Percentiles rank a stretch among this genome's conserved stretches.
phyloP scores from a whole-genome alignment of 2,888 invertebrate species.

The Poecilus cupreus region DNA sequence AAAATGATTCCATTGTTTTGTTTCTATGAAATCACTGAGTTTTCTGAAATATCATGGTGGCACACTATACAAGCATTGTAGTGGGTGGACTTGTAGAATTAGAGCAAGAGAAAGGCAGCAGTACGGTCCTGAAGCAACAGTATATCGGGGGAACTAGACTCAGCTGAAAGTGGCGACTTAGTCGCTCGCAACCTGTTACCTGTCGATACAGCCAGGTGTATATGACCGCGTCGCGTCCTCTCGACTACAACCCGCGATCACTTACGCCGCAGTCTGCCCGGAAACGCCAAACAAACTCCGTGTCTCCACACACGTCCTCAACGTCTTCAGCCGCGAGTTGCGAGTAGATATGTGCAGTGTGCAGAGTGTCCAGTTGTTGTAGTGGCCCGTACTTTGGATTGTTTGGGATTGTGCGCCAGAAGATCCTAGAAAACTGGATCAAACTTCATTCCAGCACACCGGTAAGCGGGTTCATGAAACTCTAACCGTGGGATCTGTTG shows the following conservation, averaged over 20 bases:
- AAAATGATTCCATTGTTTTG: too few relatives aligned
- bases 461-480: slow-evolving; percentile 60
- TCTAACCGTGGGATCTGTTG: slow-evolving; percentile 35
- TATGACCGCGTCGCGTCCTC: slow-evolving; percentile 34
- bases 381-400: not conserved
- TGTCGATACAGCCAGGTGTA: slow-evolving; percentile 59
- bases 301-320: too few relatives aligned
- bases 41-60: too few relatives aligned
- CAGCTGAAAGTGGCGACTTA: slow-evolving; percentile 49
- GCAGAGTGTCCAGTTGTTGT: slow-evolving; percentile 7
- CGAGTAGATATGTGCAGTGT: slow-evolving; percentile 32
- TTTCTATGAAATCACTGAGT: too few relatives aligned
- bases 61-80: too few relatives aligned
- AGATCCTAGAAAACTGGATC: slow-evolving; percentile 62
- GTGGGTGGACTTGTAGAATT: too few relatives aligned
- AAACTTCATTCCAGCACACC: slow-evolving; percentile 60
- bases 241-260: not conserved
- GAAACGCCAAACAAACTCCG: not conserved
- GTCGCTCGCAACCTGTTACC: slow-evolving; percentile 58
- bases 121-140: slow-evolving; percentile 20
- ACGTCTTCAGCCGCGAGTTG: not conserved
- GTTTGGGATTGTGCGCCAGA: not conserved
- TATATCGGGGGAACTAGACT: slow-evolving; percentile 27
- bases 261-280: slow-evolving; percentile 5
- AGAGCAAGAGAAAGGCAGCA: not conserved